These are phyloP conservation scores for Anthopleura xanthogrammica DNA, from an alignment of 92 coral and sea anemone species.

Conservation along the genomic window DNA sequence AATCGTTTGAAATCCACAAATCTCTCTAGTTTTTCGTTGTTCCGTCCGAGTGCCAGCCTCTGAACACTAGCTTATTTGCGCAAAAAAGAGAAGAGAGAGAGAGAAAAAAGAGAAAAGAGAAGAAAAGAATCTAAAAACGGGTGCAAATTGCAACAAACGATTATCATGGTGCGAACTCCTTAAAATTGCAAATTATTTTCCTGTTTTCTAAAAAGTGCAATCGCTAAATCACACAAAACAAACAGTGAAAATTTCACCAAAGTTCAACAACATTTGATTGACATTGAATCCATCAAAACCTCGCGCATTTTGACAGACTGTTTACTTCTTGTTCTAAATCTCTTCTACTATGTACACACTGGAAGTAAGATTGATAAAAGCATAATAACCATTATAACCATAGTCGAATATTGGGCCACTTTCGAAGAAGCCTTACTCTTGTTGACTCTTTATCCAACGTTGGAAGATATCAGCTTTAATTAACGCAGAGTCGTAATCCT, in stretches of 20 bases:
- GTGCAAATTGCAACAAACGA: no score
- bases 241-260: neutral
- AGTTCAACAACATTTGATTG: neutral
- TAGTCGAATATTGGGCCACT: no score
- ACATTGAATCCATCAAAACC: neutral
- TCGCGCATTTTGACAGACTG: neutral
- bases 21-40: neutral
- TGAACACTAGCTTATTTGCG: neutral
- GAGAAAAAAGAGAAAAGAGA: neutral
- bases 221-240: neutral
- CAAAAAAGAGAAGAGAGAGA: neutral
- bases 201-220: neutral
- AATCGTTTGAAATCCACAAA: neutral
- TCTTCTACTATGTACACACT: neutral
- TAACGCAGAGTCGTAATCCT: constrained; percentile 7
- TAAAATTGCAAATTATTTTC: neutral
- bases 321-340: neutral
- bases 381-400: neutral
- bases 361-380: neutral
- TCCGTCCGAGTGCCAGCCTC: neutral
- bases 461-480: constrained; percentile 8
- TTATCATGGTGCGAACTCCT: no score
- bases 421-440: neutral
- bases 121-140: no score
- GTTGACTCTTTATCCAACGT: constrained; percentile 14